Evolutionary conservation across 2,797 vertebrate genomes (phyloP).

Genomic region (Sarcophilus harrisii): DNA sequence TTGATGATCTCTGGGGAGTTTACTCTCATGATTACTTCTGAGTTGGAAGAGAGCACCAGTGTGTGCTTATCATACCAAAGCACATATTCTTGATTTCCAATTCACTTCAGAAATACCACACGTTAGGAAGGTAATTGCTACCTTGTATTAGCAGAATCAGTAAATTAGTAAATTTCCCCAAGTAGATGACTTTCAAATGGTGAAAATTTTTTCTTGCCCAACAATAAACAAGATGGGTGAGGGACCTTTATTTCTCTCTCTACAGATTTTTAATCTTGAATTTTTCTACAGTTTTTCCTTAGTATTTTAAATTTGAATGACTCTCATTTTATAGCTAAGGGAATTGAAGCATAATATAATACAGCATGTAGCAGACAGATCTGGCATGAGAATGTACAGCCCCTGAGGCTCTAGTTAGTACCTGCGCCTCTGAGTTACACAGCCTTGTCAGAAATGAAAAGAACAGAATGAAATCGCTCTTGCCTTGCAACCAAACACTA

Average conservation of each 20-base stretch:
- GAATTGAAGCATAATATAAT: background rate
- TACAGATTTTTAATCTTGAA: background rate
- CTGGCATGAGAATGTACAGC: background rate
- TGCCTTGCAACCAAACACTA: background rate
- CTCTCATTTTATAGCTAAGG: background rate
- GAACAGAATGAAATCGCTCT: background rate
- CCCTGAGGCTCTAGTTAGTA: background rate
- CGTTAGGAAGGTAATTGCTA: background rate
- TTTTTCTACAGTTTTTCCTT: background rate
- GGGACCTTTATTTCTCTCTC: background rate
- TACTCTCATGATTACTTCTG: background rate
- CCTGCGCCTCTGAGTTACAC: background rate
- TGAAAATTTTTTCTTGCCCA: background rate
- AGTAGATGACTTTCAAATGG: background rate
- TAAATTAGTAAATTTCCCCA: background rate
- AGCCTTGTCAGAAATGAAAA: background rate
- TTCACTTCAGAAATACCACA: background rate
- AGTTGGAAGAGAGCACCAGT: background rate
- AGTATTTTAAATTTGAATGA: background rate
- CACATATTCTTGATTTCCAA: background rate
- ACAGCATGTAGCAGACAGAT: background rate
- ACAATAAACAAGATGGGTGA: background rate
- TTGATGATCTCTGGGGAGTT: background rate
- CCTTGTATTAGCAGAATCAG: background rate
- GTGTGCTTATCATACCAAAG: background rate